Evolutionary conservation across 2,888 invertebrate species (phyloP).

Genomic region (Steinernema hermaphroditum): DNA sequence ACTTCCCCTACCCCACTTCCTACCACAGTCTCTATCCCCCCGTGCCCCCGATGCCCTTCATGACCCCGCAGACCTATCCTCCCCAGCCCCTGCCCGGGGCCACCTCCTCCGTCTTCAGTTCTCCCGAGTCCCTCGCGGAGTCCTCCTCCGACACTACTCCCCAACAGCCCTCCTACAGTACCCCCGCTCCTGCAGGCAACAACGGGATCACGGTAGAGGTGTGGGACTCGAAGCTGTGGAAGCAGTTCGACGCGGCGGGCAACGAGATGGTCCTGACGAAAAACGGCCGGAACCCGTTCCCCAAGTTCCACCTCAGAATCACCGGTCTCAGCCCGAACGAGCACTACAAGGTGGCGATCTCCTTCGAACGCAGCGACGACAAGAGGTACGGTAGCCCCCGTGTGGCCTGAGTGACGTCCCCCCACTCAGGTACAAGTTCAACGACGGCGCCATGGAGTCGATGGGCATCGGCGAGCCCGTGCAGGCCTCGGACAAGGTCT

Average conservation of each 20-base stretch:
- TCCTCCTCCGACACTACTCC: not conserved
- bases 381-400: not conserved
- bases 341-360: slow-evolving; percentile 9
- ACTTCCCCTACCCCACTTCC: not conserved
- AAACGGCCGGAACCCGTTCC: slow-evolving; percentile 3
- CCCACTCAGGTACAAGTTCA: slow-evolving; percentile 9
- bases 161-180: not conserved
- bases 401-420: not conserved
- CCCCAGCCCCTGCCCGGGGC: not conserved
- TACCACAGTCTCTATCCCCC: not conserved
- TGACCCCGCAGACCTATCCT: not conserved
- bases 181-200: not conserved
- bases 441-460: slow-evolving; percentile 17
- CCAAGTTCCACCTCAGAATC: slow-evolving; percentile 4
- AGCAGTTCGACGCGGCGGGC: not conserved
- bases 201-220: not conserved
- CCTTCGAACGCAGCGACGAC: slow-evolving; percentile 17
- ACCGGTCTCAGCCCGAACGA: not conserved
- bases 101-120: not conserved
- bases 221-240: not conserved
- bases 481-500: slow-evolving; percentile 1
- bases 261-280: slow-evolving; percentile 25
- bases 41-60: not conserved
- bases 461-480: not conserved
- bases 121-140: slow-evolving; percentile 12